Evolutionary conservation across 2,888 invertebrate species (phyloP).

Genomic region (Polymixis lichenea): DNA sequence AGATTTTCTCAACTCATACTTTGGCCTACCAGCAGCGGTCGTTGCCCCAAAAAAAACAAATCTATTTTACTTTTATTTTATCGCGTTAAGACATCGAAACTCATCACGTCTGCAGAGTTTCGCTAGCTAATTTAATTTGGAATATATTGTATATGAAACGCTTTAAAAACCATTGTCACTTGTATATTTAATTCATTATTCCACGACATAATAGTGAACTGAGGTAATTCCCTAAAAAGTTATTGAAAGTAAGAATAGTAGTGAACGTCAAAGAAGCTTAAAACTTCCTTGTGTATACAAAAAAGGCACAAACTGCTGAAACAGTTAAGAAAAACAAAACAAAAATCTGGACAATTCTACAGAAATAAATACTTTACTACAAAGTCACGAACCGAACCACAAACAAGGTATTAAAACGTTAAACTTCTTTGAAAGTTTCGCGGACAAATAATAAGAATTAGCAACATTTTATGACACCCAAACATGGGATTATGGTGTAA

Average conservation of each 20-base stretch:
- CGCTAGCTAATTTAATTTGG: too few species aligned
- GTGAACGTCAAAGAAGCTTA: background rate
- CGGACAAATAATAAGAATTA: slow-evolving; percentile 82
- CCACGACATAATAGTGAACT: background rate
- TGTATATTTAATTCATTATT: background rate
- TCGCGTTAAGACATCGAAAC: too few species aligned
- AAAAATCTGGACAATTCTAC: background rate
- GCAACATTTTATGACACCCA: slow-evolving; percentile 76
- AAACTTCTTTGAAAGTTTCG: slow-evolving; percentile 71
- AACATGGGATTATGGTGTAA: slow-evolving; percentile 69
- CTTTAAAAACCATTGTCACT: background rate
- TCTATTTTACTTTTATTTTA: too few species aligned
- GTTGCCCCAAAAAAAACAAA: too few species aligned
- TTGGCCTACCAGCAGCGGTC: too few species aligned
- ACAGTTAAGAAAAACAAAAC: slow-evolving; percentile 1
- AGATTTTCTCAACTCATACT: too few species aligned
- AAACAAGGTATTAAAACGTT: slow-evolving; percentile 46
- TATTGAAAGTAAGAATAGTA: background rate
- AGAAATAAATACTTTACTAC: slow-evolving; percentile 21
- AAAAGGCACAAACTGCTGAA: background rate
- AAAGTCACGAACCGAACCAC: slow-evolving; percentile 41
- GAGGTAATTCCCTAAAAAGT: background rate
- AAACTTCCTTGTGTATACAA: background rate
- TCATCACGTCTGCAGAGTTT: too few species aligned
- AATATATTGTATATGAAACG: background rate